Base-by-base conservation (phyloP, 2,797 vertebrate species). In the Semotilus atromaculatus region DNA sequence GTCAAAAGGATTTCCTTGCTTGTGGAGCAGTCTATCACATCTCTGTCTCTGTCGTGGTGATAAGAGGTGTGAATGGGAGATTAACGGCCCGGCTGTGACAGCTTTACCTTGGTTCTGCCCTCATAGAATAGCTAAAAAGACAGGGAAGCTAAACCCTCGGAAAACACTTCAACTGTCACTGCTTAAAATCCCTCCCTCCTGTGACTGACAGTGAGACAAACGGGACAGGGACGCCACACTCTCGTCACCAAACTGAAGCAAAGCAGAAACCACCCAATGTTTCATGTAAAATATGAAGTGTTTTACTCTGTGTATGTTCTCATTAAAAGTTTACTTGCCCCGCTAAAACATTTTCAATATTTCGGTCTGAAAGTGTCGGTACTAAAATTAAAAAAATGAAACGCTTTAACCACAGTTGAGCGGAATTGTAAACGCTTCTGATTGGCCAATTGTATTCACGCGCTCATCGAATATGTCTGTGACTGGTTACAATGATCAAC, bases 51-150 rank as follows among this genome's bases (percentile, higher is more conserved):
- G 91, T 92, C 91, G 84, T 62, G 88, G 89, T 89, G 91, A 94
- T 92, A 91, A 92, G 92, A 93, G 90, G 92, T 78, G 88, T 89
- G 88, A 90, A 92, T 73, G 87, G 86, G 89, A 93, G 92, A 95
- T 94, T 93, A 93, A 91, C 13, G 45, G 83, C 66, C 85, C 58
- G 43, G 81, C 84, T 79, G 84, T 86, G 89, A 90, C 86, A 86
- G 87, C 82, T 85, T 86, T 86, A 87, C 90, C 89, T 83, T 86
- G 91, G 75, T 90, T 90, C n/a, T 58, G 86, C 88, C 89, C 81
- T 89, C 80, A 74, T 68, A 71, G 81, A 83, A 89, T 85, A 87
- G 75, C 86, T 89, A 84, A 84, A 85, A 89, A 90, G 83, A 88
- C 87, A 81, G 78, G 81, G 53, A 29, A 80, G 82, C 80, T 79